Base-by-base conservation (phyloP, 2,888 invertebrate species). In the Agriopis marginaria region DNA sequence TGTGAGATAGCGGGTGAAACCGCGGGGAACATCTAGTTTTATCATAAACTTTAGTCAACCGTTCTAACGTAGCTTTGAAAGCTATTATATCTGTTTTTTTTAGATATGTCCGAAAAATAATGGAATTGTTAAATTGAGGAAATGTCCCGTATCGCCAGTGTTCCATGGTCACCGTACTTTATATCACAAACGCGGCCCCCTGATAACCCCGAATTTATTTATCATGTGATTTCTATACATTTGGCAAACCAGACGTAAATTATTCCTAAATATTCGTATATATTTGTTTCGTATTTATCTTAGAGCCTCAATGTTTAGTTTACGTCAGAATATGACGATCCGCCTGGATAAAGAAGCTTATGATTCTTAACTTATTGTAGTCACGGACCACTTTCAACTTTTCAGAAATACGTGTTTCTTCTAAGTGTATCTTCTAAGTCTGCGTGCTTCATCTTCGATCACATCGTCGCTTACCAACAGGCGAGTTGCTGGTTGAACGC, bases 121-220 rank as follows among this genome's bases (percentile, higher is more conserved):
- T n/a, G 7, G 40, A 14, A 7, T 9, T 14, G 3, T 11, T 9
- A 8, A n/a, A 39, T 63, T 54, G 12, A 54, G 63, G 50, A 49
- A 47, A 39, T 58, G 42, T 68, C 59, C 51, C 14, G 14, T 55
- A 54, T 50, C 44, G 50, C 40, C 60, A 49, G 32, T 53, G 6
- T n/a, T n/a, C 45, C 68, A 79, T 89, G 84, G 89, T 68, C 85
- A 81, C 87, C 79, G 72, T 71, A 80, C 67, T 51, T 64, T 71
- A 79, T 86, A 87, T 86, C 84, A 82, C 85, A 79, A 86, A 84
- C 82, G 81, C 82, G 88, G 89, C 88, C 90, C 86, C 87, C 72
- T 84, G 91, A 93, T 93, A 93, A 92, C 92, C 91, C 91, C 87
- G 89, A 89, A 90, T 90, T 69, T 89, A 90, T 89, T 92, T 91